Evolutionary conservation across 2,888 invertebrate species (phyloP).

Genomic region (Notodromas monacha): DNA sequence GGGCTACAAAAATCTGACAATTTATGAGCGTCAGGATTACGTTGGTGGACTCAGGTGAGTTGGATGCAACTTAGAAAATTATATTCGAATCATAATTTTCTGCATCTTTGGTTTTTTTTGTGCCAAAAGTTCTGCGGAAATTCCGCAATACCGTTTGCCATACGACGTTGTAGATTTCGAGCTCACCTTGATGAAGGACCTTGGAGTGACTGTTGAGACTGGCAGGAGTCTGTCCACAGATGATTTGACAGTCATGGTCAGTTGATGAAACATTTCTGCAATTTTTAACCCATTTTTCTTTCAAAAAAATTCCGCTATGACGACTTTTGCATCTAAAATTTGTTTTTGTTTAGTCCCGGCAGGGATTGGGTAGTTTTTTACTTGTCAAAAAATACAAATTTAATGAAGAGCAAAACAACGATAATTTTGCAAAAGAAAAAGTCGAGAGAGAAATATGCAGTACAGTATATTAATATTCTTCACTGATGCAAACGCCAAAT

Average conservation of each 20-base stretch:
- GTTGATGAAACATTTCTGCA: too few species aligned
- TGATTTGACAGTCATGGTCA: slow-evolving; percentile 36
- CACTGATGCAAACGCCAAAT: too few species aligned
- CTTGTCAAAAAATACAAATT: too few species aligned
- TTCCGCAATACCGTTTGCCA: slow-evolving; percentile 84
- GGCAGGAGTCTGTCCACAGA: slow-evolving; percentile 32
- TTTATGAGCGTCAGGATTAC: slow-evolving; percentile 59
- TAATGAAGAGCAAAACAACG: too few species aligned
- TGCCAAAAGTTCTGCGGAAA: slow-evolving; percentile 48
- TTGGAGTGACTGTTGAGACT: slow-evolving; percentile 50
- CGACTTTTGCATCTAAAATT: too few species aligned
- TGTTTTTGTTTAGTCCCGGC: too few species aligned
- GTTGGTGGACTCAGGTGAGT: slow-evolving; percentile 56
- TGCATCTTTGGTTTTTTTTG: slow-evolving; percentile 7
- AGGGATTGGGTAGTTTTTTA: too few species aligned
- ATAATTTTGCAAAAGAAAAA: too few species aligned
- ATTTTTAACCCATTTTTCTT: too few species aligned
- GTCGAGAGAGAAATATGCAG: too few species aligned
- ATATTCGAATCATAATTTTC: slow-evolving; percentile 7
- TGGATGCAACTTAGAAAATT: neutral
- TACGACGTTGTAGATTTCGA: slow-evolving; percentile 73
- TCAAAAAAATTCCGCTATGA: too few species aligned
- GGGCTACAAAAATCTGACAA: slow-evolving; percentile 61
- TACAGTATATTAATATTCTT: too few species aligned
- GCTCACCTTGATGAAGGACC: slow-evolving; percentile 52